A percentile compares a stretch with the other conserved stretches of the same genome.
Evolutionary conservation across 2,113 vertebrate species (phyloP).

Genomic region (Callopanchax toddi): DNA sequence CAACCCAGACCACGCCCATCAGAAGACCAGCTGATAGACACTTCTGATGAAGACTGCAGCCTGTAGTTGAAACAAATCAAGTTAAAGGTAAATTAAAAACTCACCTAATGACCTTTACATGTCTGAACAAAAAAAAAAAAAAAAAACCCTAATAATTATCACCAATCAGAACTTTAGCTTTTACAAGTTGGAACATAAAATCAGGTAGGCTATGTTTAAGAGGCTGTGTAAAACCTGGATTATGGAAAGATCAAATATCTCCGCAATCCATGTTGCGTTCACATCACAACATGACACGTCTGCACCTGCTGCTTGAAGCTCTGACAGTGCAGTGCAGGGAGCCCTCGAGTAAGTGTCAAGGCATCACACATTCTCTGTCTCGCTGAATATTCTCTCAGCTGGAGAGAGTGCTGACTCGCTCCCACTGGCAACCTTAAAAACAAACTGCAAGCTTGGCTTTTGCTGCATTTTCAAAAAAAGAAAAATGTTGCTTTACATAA

Average conservation of each 20-base stretch:
- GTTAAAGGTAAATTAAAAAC: no score
- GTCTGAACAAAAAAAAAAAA: no score
- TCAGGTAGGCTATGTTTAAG: no score
- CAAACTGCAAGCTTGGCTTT: neutral
- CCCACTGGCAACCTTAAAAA: neutral
- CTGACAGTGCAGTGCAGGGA: constrained; percentile 23
- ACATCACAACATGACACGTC: constrained; percentile 36
- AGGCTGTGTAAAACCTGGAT: constrained; percentile 32
- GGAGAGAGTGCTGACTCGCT: constrained; percentile 9
- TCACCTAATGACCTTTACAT: no score
- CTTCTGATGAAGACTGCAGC: no score
- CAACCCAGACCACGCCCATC: no score
- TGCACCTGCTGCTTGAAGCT: constrained; percentile 30
- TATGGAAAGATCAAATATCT: constrained; percentile 42
- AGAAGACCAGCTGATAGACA: no score
- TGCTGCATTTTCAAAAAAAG: neutral
- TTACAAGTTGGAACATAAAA: constrained; percentile 2
- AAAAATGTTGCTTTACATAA: neutral
- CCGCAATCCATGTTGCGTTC: constrained; percentile 27
- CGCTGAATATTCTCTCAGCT: constrained; percentile 27
- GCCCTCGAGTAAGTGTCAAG: constrained; percentile 30
- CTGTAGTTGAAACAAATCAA: no score
- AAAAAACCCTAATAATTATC: no score
- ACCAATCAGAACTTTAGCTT: neutral
- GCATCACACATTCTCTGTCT: constrained; percentile 20